phyloP scores from a whole-genome alignment of 2,888 invertebrate genomes.

The Amphipoea lucens region DNA sequence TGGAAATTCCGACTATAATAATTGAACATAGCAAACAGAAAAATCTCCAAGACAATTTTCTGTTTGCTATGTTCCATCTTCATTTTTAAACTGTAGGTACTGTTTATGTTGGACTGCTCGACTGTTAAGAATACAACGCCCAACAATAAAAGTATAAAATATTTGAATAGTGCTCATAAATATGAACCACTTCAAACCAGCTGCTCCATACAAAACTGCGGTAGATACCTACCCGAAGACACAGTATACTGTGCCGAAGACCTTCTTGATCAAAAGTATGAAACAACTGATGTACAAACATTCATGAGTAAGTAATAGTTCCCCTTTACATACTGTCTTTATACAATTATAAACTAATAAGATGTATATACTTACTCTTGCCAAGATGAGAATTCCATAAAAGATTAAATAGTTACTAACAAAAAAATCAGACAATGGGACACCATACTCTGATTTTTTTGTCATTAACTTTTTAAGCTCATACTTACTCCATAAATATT shows the following conservation, averaged over 20 bases:
- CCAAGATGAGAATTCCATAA: not conserved
- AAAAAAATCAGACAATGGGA: constrained; percentile 7
- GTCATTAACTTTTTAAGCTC: too few relatives aligned
- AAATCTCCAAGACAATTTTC: not conserved
- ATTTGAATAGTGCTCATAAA: not conserved
- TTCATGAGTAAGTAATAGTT: not conserved
- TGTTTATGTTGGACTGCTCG: not conserved
- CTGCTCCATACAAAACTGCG: not conserved
- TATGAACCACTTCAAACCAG: not conserved
- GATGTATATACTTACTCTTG: not conserved
- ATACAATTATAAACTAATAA: not conserved
- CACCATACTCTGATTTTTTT: too few relatives aligned
- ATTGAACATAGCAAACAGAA: too few relatives aligned
- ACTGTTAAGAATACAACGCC: not conserved
- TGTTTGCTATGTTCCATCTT: not conserved
- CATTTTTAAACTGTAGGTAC: not conserved
- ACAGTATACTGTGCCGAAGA: not conserved
- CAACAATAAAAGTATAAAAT: not conserved
- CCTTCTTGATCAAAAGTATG: not conserved
- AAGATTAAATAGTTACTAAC: not conserved
- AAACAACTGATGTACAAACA: not conserved
- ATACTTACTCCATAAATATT: constrained; percentile 44
- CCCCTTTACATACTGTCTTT: not conserved
- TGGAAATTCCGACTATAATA: not conserved
- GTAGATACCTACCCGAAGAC: too few relatives aligned